Evolutionary conservation across 1,140 invertebrate genomes (phyloP).

Genomic region (Geopemphigus sp.): DNA sequence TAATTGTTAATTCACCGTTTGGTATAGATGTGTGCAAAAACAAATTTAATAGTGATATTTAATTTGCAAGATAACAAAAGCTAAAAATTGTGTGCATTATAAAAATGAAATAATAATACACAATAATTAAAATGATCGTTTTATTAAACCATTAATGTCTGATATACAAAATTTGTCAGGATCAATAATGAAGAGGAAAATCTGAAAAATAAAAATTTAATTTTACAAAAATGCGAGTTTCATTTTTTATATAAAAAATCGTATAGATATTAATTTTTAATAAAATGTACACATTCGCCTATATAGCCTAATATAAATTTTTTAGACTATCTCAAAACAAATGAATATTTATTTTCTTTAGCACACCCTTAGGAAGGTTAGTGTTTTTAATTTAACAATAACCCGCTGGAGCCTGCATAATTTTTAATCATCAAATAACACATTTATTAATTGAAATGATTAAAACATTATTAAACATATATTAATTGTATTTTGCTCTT

Average conservation of each 20-base stretch:
- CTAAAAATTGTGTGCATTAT: too few species aligned
- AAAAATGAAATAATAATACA: not conserved
- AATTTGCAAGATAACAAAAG: too few species aligned
- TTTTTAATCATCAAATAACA: not conserved
- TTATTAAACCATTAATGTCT: conserved; percentile 29
- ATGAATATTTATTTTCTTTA: conserved; percentile 15
- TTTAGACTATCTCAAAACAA: conserved; percentile 7
- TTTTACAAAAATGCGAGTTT: not conserved
- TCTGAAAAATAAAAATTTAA: conserved; percentile 14
- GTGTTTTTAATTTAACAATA: conserved; percentile 11
- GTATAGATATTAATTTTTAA: not conserved
- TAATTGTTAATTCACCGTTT: too few species aligned
- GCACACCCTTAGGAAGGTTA: conserved; percentile 28
- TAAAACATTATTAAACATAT: too few species aligned
- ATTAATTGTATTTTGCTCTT: not conserved
- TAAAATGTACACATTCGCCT: not conserved
- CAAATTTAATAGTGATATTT: too few species aligned
- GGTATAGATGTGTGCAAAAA: too few species aligned
- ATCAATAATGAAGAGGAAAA: not conserved
- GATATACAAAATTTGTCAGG: conserved; percentile 13
- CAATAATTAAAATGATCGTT: conserved; percentile 26
- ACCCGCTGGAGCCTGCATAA: conserved; percentile 33
- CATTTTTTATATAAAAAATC: not conserved
- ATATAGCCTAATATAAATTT: not conserved
- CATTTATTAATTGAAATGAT: too few species aligned